phyloP scores from a whole-genome alignment of 2,113 vertebrate species.

The Tyto alba region DNA sequence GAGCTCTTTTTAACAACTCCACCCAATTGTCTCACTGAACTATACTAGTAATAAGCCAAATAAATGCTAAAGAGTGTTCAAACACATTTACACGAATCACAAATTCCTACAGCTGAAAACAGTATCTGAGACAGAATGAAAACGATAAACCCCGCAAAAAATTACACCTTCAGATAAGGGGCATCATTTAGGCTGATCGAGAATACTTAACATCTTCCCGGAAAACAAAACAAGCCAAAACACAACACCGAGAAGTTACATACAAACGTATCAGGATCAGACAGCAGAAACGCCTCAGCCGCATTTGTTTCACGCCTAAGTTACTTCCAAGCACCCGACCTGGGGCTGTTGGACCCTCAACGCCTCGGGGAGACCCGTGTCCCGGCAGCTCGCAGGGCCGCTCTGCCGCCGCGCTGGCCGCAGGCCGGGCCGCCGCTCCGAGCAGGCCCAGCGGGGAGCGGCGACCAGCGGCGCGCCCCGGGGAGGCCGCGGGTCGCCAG shows the following conservation, averaged over 20 bases:
- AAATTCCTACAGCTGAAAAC: not conserved
- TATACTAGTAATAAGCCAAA: not conserved
- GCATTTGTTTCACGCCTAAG: accelerated
- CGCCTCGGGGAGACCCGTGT: not conserved
- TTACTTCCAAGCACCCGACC: not conserved
- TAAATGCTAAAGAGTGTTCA: not conserved
- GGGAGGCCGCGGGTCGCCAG: not conserved
- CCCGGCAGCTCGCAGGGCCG: not conserved
- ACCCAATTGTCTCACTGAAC: not conserved
- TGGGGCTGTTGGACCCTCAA: not conserved
- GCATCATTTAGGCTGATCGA: accelerated
- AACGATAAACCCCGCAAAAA: not conserved
- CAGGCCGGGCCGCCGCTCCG: not conserved
- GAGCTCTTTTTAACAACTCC: not conserved
- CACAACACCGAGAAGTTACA: accelerated
- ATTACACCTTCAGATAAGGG: not conserved
- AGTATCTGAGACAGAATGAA: not conserved
- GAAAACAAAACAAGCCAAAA: not conserved
- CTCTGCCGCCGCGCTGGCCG: too few species aligned
- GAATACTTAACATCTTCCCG: too few species aligned
- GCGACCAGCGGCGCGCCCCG: not conserved
- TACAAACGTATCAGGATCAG: too few species aligned
- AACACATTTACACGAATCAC: not conserved
- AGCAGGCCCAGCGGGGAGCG: not conserved
- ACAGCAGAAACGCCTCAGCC: not conserved